A percentile compares a stretch with the other conserved stretches of the same genome.
phyloP scores from a whole-genome alignment of 2,888 invertebrate species.

The Drosophila picticornis region DNA sequence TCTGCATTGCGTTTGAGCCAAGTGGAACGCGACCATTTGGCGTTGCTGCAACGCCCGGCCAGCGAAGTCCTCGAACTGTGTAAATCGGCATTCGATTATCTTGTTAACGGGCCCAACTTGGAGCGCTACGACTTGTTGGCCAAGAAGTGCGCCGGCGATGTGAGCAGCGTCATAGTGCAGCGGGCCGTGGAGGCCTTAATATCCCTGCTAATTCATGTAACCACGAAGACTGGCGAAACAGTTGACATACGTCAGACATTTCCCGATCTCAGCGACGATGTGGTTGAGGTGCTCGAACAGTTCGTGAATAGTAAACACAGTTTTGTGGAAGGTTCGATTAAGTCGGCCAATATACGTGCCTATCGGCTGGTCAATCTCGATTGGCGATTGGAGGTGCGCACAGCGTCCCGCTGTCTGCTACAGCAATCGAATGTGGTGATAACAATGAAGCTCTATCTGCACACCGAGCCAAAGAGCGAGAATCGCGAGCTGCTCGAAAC shows the following conservation, averaged over 20 bases:
- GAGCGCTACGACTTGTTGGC: conserved; percentile 86
- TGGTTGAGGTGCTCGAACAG: conserved; percentile 81
- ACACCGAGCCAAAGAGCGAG: conserved; percentile 84
- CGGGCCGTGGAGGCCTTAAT: conserved; percentile 89
- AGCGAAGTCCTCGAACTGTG: conserved; percentile 88
- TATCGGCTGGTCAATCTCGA: conserved; percentile 86
- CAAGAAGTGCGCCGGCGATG: conserved; percentile 85
- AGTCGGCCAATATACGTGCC: conserved; percentile 81
- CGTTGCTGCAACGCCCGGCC: conserved; percentile 86
- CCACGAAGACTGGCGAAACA: conserved; percentile 87
- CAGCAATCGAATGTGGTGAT: conserved; percentile 87
- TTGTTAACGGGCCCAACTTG: conserved; percentile 87
- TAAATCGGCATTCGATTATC: conserved; percentile 87
- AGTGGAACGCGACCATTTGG: conserved; percentile 87
- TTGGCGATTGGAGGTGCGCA: conserved; percentile 89
- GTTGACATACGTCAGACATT: conserved; percentile 64
- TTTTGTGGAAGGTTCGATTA: conserved; percentile 83
- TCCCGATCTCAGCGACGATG: conserved; percentile 73
- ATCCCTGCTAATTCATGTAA: conserved; percentile 90
- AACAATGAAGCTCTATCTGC: conserved; percentile 87
- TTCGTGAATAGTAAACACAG: conserved; percentile 82
- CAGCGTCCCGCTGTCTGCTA: conserved; percentile 87
- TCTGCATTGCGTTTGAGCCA: conserved; percentile 84
- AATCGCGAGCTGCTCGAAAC: conserved; percentile 81
- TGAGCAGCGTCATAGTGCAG: conserved; percentile 85